phyloP scores from a whole-genome alignment of 2,797 vertebrate species.

The Poeciliopsis gracilis region DNA sequence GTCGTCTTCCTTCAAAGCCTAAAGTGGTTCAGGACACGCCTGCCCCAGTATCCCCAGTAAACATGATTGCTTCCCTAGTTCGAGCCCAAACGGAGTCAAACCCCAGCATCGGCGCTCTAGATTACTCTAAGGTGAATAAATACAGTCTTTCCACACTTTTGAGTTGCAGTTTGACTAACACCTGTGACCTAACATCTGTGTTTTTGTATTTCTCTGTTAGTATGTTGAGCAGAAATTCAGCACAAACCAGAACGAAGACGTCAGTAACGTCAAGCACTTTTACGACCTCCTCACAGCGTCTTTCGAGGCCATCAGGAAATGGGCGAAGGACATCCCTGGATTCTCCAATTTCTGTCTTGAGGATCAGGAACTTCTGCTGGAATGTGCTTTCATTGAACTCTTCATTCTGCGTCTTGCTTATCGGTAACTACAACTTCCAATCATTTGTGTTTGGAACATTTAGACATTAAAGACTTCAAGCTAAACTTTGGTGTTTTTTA shows the following conservation, averaged over 20 bases:
- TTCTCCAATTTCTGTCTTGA: slow-evolving; percentile 86
- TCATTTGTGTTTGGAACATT: not conserved
- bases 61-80: slow-evolving; percentile 91
- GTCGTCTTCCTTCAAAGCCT: slow-evolving; percentile 94
- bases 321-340: slow-evolving; percentile 90
- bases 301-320: slow-evolving; percentile 91
- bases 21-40: slow-evolving; percentile 79
- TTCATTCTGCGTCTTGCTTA: slow-evolving; percentile 94
- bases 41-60: slow-evolving; percentile 74
- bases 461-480: not conserved
- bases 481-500: not conserved
- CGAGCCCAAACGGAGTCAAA: slow-evolving; percentile 91
- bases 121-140: slow-evolving; percentile 90
- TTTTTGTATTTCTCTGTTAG: slow-evolving; percentile 68
- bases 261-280: slow-evolving; percentile 88
- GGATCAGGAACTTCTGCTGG: slow-evolving; percentile 93
- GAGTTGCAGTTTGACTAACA: not conserved
- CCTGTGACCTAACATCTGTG: slow-evolving; percentile 15
- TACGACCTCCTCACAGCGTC: slow-evolving; percentile 91
- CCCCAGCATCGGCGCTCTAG: slow-evolving; percentile 85
- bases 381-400: slow-evolving; percentile 94
- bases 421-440: slow-evolving; percentile 77
- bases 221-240: slow-evolving; percentile 84
- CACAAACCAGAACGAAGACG: slow-evolving; percentile 88
- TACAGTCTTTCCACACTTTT: not conserved